These are phyloP conservation scores for Phoenicopterus ruber DNA, from an alignment of 2,113 vertebrate genomes.

Conservation along the genomic window DNA sequence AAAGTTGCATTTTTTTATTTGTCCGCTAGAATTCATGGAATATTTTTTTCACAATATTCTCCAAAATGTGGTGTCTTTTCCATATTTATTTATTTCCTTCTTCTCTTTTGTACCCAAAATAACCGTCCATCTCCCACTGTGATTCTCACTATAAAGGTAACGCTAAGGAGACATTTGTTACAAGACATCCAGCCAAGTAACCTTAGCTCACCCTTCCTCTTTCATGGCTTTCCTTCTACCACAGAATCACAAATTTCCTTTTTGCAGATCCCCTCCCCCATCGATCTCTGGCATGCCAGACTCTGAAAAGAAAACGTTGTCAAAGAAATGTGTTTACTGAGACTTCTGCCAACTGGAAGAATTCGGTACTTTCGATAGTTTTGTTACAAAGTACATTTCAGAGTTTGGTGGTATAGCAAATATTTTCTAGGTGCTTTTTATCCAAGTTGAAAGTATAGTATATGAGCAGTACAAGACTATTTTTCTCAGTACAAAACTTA, in stretches of 20 bases:
- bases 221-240: neutral
- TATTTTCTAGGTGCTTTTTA: slow-evolving; percentile 8
- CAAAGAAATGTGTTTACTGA: slow-evolving; percentile 30
- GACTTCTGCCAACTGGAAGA: neutral
- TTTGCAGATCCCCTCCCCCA: slow-evolving; percentile 4
- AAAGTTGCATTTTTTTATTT: neutral
- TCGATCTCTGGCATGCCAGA: neutral
- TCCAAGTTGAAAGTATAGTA: neutral
- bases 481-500: neutral
- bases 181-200: neutral
- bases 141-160: neutral
- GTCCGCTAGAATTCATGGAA: neutral
- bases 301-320: slow-evolving; percentile 34
- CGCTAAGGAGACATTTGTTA: neutral
- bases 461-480: neutral
- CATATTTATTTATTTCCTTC: neutral
- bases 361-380: neutral
- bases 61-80: neutral
- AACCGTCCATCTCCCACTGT: neutral
- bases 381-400: neutral
- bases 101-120: neutral
- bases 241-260: slow-evolving; percentile 18
- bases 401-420: neutral
- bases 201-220: slow-evolving; percentile 34
- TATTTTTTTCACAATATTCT: neutral